A percentile compares a stretch with the other conserved stretches of the same genome.
Conservation (phyloP, 1,140 invertebrate species). For the Penaeus japonicus region DNA sequence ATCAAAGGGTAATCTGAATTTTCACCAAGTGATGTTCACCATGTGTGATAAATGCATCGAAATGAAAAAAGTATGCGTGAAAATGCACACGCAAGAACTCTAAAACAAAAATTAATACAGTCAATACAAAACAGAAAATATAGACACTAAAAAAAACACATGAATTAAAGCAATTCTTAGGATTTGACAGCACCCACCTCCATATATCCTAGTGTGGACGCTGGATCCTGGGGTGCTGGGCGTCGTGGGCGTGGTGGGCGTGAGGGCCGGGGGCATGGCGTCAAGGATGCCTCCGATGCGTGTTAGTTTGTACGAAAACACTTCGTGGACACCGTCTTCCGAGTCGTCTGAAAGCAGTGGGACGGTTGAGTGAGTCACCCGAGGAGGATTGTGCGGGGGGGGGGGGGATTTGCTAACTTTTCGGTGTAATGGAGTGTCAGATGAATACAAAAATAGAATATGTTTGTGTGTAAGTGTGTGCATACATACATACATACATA, state of each 20-base stretch:
- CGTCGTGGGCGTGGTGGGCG: constrained; percentile 16
- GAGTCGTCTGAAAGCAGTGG: constrained; percentile 24
- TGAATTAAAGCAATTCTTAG: no score
- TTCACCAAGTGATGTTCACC: no score
- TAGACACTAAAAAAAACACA: background rate
- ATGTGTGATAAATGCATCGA: no score
- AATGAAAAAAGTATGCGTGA: no score
- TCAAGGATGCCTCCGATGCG: constrained; percentile 16
- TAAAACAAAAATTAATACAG: no score
- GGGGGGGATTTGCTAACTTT: no score
- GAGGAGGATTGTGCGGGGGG: no score
- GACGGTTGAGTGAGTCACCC: background rate
- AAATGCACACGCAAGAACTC: no score
- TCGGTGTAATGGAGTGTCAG: background rate
- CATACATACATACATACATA: no score
- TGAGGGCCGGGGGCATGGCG: background rate
- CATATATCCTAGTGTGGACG: constrained; percentile 10
- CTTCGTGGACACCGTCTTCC: constrained; percentile 56
- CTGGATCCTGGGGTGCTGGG: background rate
- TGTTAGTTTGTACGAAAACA: constrained; percentile 59
- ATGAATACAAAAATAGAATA: background rate
- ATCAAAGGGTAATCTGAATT: no score
- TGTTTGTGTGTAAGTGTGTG: no score
- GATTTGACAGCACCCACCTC: background rate
- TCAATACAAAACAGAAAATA: background rate